Evolutionary conservation across 1,140 invertebrate genomes (phyloP).

Genomic region (Anagrus nilaparvatae): DNA sequence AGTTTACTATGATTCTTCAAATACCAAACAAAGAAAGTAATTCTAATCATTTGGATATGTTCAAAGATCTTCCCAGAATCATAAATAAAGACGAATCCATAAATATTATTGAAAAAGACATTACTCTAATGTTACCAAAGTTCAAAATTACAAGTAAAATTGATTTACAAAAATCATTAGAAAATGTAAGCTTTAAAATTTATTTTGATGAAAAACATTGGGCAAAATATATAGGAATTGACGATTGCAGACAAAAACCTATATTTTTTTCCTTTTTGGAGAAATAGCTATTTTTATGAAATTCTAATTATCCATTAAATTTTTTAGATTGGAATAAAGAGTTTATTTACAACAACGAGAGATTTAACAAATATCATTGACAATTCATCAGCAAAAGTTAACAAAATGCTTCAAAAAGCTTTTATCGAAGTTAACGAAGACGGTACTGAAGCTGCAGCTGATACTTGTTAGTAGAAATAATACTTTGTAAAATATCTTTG

Average conservation of each 20-base stretch:
- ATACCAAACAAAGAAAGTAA: conserved; percentile 43
- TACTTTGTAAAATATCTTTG: no score
- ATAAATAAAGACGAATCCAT: conserved; percentile 34
- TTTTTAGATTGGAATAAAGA: no score
- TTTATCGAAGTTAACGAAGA: conserved; percentile 66
- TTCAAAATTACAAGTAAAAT: conserved; percentile 48
- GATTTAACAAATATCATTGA: no score
- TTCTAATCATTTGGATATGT: conserved; percentile 54
- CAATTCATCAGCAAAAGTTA: no score
- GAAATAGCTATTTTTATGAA: no score
- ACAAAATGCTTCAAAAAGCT: conserved; percentile 58
- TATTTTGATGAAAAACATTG: no score
- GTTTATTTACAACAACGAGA: no score
- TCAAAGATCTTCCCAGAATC: conserved; percentile 41
- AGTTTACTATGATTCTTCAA: no score
- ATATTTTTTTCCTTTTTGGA: no score
- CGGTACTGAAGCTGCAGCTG: conserved; percentile 67
- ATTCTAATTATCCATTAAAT: no score
- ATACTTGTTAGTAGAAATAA: conserved; percentile 57
- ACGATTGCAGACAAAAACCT: no score
- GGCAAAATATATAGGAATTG: no score
- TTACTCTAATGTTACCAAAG: conserved; percentile 48
- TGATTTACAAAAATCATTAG: conserved; percentile 41
- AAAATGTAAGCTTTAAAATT: conserved; percentile 39
- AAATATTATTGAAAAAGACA: conserved; percentile 28